Base-by-base conservation (phyloP, 2,113 vertebrate genomes). In the Cebidichthys violaceus region DNA sequence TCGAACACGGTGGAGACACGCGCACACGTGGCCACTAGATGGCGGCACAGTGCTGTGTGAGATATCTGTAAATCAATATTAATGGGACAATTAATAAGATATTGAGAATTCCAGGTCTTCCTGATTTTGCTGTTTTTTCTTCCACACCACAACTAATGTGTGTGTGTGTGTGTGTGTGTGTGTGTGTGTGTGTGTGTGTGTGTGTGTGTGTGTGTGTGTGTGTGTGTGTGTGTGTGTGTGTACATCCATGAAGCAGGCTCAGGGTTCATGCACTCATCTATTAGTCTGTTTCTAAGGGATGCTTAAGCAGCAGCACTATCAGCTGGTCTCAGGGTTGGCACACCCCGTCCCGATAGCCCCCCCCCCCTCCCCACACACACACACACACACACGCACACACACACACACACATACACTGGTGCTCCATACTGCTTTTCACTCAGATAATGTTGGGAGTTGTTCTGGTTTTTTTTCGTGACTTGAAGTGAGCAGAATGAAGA, bases 21-120 rank as follows among this genome's bases (percentile, higher is more conserved):
- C 15, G 1, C 6, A n/a, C 6, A 45, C 22, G 4, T 37, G 57
- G 10, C 75, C 90, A 35, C 88, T 54, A 89, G 88, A 83, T 87
- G 88, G 79, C 18, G 73, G 5, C 6, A 73, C 0, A 75, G 67
- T 5, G 62, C 67, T 52, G 27, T 50, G 27, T 9, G 15, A 15
- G 0, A 0, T 64, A 10, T 6, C 0, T 20, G 13, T 33, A n/a
- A 55, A 13, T 35, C 27, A 17, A 24, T 27, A 6, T 27, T 10
- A 33, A 20, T 8, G 6, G 22, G 9, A 31, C 17, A n/a, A 15
- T 15, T 9, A 60, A 22, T 37, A 20, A 20, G 15, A 0, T 5
- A 15, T 15, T 33, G 10, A 65, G 31, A 18, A 37, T 24, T 54
- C 29, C 11, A 29, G 2, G 22, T 55, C 47, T 24, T 22, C 31